phyloP scores from a whole-genome alignment of 2,888 invertebrate genomes.

The Strigamia transsilvanica region DNA sequence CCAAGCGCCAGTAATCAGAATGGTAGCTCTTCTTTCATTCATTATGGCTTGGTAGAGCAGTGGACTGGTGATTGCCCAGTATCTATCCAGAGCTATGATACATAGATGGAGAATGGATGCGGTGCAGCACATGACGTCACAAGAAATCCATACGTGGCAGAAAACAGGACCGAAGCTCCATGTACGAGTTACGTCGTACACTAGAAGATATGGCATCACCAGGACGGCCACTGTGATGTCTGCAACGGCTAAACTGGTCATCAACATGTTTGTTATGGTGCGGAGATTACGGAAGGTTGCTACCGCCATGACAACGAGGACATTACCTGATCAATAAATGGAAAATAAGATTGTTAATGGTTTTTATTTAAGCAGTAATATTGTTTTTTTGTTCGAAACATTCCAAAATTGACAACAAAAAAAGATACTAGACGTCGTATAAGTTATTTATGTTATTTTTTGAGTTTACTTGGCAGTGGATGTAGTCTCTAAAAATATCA shows the following conservation, averaged over 20 bases:
- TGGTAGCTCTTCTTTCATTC: slow-evolving; percentile 59
- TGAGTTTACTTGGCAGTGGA: no score
- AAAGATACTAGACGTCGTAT: no score
- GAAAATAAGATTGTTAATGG: slow-evolving; percentile 13
- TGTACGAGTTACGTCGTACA: slow-evolving; percentile 60
- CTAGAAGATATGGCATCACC: slow-evolving; percentile 62
- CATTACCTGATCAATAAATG: slow-evolving; percentile 59
- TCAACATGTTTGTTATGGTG: slow-evolving; percentile 60
- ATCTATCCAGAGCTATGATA: slow-evolving; percentile 61
- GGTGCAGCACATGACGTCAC: slow-evolving; percentile 63
- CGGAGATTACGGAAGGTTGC: slow-evolving; percentile 60
- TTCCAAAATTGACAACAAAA: not conserved
- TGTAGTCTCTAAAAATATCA: no score
- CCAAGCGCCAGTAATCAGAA: slow-evolving; percentile 61
- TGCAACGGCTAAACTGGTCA: slow-evolving; percentile 60
- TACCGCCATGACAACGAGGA: slow-evolving; percentile 62
- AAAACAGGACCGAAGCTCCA: slow-evolving; percentile 62
- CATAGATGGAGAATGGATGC: slow-evolving; percentile 63
- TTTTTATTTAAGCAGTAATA: no score
- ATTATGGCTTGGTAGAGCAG: slow-evolving; percentile 60
- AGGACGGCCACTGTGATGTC: slow-evolving; percentile 62
- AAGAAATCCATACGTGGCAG: slow-evolving; percentile 63
- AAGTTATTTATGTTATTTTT: no score
- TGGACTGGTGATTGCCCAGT: slow-evolving; percentile 62
- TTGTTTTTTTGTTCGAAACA: not conserved